Base-by-base conservation (phyloP, 2,797 vertebrate species). In the Sebastes diaconus region DNA sequence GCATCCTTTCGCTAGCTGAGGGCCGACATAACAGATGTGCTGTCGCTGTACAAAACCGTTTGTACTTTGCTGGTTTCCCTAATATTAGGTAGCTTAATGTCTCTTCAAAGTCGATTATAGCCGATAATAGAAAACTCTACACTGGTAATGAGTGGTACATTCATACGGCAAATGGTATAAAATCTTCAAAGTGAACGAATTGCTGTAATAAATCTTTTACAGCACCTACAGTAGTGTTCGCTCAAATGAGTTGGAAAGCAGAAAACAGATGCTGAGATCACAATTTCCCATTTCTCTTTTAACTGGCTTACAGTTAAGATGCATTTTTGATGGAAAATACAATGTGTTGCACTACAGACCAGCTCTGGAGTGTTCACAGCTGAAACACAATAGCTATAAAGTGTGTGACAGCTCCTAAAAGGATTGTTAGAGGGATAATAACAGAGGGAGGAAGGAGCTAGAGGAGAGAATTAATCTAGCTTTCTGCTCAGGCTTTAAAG, bases 381-480 rank as follows among this genome's bases (percentile, higher is more conserved):
- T 80, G 83, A 85, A 92, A 84, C 92, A 95, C 91, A 94, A 94
- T 91, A 84, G 87, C 90, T 80, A 74, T 90, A 91, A 92, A 94
- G 87, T 94, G 91, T 94, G 93, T 94, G 94, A 95, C 94, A 94
- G 93, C 92, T 93, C 92, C 87, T 95, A 93, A 95, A 95, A 90
- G 94, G 94, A 95, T 94, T 95, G 93, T 94, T 93, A 91, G 90
- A 90, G 87, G 92, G 91, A 94, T 94, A 94, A 94, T 94, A 94
- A 93, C 89, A 81, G 80, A 84, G 87, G 77, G 69, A 79, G 88
- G 89, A 91, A 92, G 90, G 88, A 86, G 91, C 88, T 81, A 67
- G 89, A 90, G 90, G 88, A 91, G 88, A 90, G 85, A 93, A 94
- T 93, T 94, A 92, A 95, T 94, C 93, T 93, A 68, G 87, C 91